Conservation (phyloP, 2,888 invertebrate species). For the Acanthosepion esculentum region DNA sequence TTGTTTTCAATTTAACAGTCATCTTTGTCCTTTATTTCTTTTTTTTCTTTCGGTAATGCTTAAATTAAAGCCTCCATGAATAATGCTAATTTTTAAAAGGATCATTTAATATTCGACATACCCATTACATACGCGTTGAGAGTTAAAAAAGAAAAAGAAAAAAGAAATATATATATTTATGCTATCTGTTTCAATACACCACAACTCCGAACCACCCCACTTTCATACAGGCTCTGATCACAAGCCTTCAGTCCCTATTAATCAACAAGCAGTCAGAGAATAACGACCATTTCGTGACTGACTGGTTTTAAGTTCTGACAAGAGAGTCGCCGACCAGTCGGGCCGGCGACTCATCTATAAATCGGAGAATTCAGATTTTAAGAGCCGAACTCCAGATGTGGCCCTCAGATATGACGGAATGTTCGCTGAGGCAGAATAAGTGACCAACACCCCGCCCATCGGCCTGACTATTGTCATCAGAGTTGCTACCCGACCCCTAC, state of each 20-base stretch:
- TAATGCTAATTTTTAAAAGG: not conserved
- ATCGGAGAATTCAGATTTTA: not conserved
- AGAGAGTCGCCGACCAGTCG: not conserved
- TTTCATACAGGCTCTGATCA: not conserved
- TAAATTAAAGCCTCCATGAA: not conserved
- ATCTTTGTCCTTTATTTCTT: not conserved
- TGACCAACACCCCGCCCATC: not conserved
- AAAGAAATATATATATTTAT: not conserved
- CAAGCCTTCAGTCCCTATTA: not conserved
- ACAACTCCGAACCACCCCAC: not conserved
- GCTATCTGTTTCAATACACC: not conserved
- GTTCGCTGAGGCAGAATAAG: not conserved
- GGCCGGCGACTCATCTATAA: not conserved
- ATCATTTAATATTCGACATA: not conserved
- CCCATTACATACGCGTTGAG: not conserved
- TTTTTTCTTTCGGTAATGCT: not conserved
- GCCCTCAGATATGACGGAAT: not conserved
- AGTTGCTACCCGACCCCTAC: not conserved
- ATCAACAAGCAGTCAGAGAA: not conserved
- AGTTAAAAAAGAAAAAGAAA: not conserved
- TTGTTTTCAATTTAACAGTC: too few relatives aligned
- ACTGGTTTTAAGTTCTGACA: not conserved
- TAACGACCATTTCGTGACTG: conserved; percentile 1
- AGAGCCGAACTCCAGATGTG: not conserved
- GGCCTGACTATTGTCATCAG: conserved; percentile 2